Evolutionary conservation across 2,113 vertebrate genomes (phyloP).

Genomic region (Pelecanus crispus): DNA sequence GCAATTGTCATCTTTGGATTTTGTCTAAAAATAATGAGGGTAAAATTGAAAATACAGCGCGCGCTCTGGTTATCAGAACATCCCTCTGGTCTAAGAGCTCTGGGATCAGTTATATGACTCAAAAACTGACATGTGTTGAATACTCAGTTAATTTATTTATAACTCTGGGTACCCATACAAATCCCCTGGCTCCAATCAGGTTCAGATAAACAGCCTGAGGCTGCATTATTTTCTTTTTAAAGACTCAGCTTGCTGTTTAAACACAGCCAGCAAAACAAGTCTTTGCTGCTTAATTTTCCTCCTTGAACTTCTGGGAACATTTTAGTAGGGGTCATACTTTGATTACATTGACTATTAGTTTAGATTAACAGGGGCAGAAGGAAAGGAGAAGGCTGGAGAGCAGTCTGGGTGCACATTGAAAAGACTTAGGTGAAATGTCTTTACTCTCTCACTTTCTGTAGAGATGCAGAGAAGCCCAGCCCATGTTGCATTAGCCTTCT

Average conservation of each 20-base stretch:
- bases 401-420: not conserved
- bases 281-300: not conserved
- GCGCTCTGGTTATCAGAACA: not conserved
- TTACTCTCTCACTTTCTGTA: not conserved
- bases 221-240: constrained; percentile 22
- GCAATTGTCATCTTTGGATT: not conserved
- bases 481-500: not conserved
- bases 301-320: not conserved
- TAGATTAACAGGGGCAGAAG: not conserved
- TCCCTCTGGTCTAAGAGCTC: not conserved
- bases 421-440: not conserved
- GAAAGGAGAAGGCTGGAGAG: not conserved
- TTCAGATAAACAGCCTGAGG: constrained; percentile 1
- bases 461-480: not conserved
- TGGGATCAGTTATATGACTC: not conserved
- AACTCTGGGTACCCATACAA: not conserved
- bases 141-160: not conserved
- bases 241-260: not conserved
- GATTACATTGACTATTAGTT: not conserved
- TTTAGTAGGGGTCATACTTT: not conserved
- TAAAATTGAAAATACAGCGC: not conserved
- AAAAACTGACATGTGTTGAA: not conserved
- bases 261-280: not conserved
- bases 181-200: not conserved
- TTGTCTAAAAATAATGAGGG: constrained; percentile 20